Evolutionary conservation across 2,113 vertebrate species (phyloP).

Genomic region (Urocynchramus pylzowi): DNA sequence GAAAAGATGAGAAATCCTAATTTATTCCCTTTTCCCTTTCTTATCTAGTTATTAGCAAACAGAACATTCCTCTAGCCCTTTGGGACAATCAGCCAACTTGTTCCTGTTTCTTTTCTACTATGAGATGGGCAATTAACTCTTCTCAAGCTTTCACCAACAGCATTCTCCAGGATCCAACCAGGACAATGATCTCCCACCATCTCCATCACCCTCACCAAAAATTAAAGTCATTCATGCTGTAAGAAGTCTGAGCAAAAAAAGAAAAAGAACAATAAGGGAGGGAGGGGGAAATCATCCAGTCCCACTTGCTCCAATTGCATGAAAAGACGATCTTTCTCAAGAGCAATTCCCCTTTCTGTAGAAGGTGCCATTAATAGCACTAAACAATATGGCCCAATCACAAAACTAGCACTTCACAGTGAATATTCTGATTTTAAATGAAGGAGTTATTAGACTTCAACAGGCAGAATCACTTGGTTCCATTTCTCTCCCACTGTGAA

Average conservation of each 20-base stretch:
- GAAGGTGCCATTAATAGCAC: not conserved
- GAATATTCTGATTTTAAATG: slow-evolving; percentile 37
- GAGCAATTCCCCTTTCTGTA: not conserved
- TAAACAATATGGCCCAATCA: not conserved
- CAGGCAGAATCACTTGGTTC: slow-evolving; percentile 26
- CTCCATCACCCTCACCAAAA: not conserved
- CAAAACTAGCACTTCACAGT: not conserved
- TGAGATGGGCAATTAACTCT: not conserved
- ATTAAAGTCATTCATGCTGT: not conserved
- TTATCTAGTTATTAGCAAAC: slow-evolving; percentile 20
- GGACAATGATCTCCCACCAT: not conserved
- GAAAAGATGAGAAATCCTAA: not conserved
- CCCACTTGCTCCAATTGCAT: not conserved
- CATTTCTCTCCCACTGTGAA: slow-evolving; percentile 43
- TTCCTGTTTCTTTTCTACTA: not conserved
- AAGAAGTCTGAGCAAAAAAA: not conserved
- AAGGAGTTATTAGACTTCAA: slow-evolving; percentile 45
- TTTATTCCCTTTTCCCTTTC: not conserved
- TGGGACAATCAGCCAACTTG: not conserved
- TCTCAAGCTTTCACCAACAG: not conserved
- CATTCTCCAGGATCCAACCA: not conserved
- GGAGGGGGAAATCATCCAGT: not conserved
- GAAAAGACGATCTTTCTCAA: not conserved
- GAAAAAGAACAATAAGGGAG: not conserved
- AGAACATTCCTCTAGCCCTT: not conserved